Evolutionary conservation across 2,797 vertebrate genomes (phyloP), one percentile per base, ranked within the genome.

Genomic region (Pterois miles): DNA sequence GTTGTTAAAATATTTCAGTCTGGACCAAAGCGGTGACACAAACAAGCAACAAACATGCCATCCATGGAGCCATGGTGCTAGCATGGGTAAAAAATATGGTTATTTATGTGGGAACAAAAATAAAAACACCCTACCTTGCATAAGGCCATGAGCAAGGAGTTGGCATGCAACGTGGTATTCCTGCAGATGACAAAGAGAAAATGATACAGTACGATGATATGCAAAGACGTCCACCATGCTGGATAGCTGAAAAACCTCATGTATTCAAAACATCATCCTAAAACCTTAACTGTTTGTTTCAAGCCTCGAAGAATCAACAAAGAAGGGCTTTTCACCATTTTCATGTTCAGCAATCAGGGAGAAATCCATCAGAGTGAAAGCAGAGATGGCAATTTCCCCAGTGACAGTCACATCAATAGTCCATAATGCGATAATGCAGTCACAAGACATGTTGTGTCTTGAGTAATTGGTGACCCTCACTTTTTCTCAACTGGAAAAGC

Each of bases 401-500:
- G 72, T 79, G 81, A 82, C 70, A 76, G 62, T 63, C 67, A 33
- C 81, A 83, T 76, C 72, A 83, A 58, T 65, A 78, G 82, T 75
- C 71, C 69, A 86, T 89, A 80, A 87, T 83, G 67, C 57, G 64
- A 84, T 80, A 82, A 80, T 78, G 71, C 81, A 79, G 60, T 80
- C 77, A 81, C 64, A 76, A 66, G 64, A 72, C 62, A 71, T 81
- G 75, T 68, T 76, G 71, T 50, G 59, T 75, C 74, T 76, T 73
- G 36, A 78, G 65, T 85, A 82, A 81, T 40, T 63, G 69, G 56
- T 84, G 74, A 81, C 75, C 80, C 62, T 74, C 52, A 59, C 18
- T 57, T 72, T 74, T 76, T 65, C 56, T 74, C 80, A 79, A 36
- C 22, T 56, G 60, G 54, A 82, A 86, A 86, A 65, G 23, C 14